Evolutionary conservation across 64 coral and sea anemone species (phyloP).

Genomic region (Montipora cactus): DNA sequence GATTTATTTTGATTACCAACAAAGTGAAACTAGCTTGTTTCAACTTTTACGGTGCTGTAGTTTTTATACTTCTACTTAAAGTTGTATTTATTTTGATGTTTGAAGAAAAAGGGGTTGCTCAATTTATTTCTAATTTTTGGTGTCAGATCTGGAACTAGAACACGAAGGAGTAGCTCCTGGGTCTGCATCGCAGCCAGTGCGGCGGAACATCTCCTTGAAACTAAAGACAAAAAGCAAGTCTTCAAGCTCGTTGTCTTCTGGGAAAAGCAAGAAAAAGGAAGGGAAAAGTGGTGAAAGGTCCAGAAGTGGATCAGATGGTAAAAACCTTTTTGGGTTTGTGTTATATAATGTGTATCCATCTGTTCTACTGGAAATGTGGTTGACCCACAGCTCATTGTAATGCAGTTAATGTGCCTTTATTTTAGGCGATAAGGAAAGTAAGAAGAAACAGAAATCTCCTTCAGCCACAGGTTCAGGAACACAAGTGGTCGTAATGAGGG

Average conservation of each 20-base stretch:
- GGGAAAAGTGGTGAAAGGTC: slow-evolving; percentile 70
- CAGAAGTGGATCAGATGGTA: slow-evolving; percentile 62
- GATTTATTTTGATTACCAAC: too few relatives aligned
- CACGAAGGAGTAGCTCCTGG: slow-evolving; percentile 61
- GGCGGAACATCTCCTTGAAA: slow-evolving; percentile 83
- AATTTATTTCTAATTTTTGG: not conserved
- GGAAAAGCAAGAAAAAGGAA: slow-evolving; percentile 87
- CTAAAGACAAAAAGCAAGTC: slow-evolving; percentile 70
- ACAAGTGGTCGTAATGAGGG: slow-evolving; percentile 60
- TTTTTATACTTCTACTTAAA: too few relatives aligned
- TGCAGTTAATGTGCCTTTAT: not conserved
- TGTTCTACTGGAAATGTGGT: too few relatives aligned
- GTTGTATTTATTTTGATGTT: too few relatives aligned
- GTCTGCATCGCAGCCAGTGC: slow-evolving; percentile 63
- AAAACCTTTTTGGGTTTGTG: not conserved
- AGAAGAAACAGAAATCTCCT: slow-evolving; percentile 64
- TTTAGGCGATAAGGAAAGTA: slow-evolving; percentile 72
- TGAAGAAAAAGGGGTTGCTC: too few relatives aligned
- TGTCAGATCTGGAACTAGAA: slow-evolving; percentile 81
- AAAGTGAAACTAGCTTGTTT: too few relatives aligned
- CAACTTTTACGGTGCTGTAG: too few relatives aligned
- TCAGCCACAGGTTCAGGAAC: not conserved
- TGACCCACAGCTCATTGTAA: not conserved
- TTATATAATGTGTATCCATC: too few relatives aligned
- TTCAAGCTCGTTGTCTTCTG: slow-evolving; percentile 39